Base-by-base conservation (phyloP, 2,888 invertebrate species). In the Heteromurus nitidus region DNA sequence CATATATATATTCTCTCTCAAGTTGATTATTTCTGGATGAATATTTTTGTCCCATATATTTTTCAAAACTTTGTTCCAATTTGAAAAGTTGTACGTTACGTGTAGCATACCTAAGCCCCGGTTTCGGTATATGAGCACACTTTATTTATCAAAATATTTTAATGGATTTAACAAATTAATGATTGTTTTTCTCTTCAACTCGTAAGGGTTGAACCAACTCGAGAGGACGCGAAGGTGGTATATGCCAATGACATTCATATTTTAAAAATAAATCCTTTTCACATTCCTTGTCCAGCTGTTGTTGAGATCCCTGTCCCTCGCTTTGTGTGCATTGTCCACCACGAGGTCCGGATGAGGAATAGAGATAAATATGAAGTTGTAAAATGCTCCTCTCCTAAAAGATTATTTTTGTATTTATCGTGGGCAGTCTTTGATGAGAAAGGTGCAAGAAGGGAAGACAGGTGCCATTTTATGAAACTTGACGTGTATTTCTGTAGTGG, bases 381-480 rank as follows among this genome's bases (percentile, higher is more conserved):
- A 36, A 5, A 36, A 9, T 13, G 13, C 36, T 36, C 36, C 13
- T 36, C 36, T 9, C 7, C 36, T 36, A 36, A 36, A 13, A 36
- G 13, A 9, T 5, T 36, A 13, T 36, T 13, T 36, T 13, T 13
- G 13, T 36, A 9, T 9, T 36, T 9, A 36, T 36, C 36, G 13
- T 36, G 36, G 36, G 36, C 13, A 9, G 5, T 36, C 36, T n/a
- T n/a, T n/a, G n/a, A n/a, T n/a, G 36, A 13, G 36, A 36, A 13
- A 36, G 7, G 36, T 36, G 24, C 36, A 55, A 64, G 22, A 50
- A 64, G 74, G 74, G 64, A 64, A 74, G 74, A 74, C 74, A 74
- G 74, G 74, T 74, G 74, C 50, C 64, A 74, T 74, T 74, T 74
- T n/a, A n/a, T n/a, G n/a, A n/a, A n/a, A n/a, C n/a, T n/a, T n/a